phyloP scores from a whole-genome alignment of 2,113 vertebrate species.

The Crotalus horridus region DNA sequence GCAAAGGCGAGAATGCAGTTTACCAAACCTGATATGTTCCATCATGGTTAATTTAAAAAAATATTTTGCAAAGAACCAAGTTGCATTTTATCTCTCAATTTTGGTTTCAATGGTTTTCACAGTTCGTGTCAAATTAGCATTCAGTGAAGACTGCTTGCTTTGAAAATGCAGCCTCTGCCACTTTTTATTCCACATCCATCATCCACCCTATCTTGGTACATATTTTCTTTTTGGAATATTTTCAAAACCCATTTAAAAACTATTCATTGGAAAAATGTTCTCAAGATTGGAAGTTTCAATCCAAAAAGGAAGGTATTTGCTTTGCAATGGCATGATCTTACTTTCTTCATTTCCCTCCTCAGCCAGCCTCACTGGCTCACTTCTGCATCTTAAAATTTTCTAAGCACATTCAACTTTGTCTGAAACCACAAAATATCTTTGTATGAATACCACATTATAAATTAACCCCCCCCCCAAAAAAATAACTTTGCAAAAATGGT shows the following conservation, averaged over 20 bases:
- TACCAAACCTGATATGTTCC: background rate
- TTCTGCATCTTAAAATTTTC: background rate
- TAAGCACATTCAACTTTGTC: background rate
- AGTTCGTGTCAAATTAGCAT: background rate
- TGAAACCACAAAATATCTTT: background rate
- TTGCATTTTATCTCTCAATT: background rate
- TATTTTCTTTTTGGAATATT: background rate
- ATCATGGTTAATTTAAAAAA: background rate
- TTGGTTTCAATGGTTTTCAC: background rate
- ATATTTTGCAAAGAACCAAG: background rate
- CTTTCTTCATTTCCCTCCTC: background rate
- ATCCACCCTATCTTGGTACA: background rate
- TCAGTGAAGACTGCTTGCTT: background rate
- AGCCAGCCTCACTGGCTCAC: background rate
- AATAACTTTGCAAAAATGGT: background rate
- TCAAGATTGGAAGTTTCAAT: background rate
- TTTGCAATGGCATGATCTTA: background rate
- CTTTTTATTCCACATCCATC: background rate
- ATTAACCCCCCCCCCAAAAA: background rate
- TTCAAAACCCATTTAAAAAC: background rate
- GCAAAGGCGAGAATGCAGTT: background rate
- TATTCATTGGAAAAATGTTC: background rate
- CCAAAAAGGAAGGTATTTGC: background rate
- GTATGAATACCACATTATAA: background rate
- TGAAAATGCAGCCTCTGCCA: background rate